phyloP scores from a whole-genome alignment of 2,113 vertebrate genomes.

The Setophaga coronata region DNA sequence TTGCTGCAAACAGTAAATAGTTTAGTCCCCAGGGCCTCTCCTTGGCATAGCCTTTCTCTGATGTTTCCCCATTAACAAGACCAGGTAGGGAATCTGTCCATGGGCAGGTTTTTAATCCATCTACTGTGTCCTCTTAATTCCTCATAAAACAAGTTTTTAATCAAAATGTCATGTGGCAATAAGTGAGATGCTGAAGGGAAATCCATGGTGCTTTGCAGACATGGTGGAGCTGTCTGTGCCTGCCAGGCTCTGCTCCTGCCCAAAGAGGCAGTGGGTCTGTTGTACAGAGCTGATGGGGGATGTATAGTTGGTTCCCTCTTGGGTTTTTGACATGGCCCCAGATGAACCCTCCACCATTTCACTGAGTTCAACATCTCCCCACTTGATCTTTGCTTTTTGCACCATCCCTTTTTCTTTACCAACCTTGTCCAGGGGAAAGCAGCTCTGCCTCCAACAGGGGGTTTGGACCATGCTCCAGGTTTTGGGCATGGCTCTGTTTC shows the following conservation, averaged over 20 bases:
- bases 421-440: fast-evolving
- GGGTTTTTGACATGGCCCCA: background rate
- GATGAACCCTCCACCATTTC: background rate
- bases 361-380: background rate
- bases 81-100: background rate
- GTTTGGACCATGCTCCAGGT: background rate
- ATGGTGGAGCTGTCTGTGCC: background rate
- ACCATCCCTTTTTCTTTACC: background rate
- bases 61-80: background rate
- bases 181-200: background rate
- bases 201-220: background rate
- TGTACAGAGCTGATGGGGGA: background rate
- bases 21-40: background rate
- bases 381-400: background rate
- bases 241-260: background rate
- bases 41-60: background rate
- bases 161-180: background rate
- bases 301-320: fast-evolving
- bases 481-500: background rate
- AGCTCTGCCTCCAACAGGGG: fast-evolving
- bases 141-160: constrained; percentile 48
- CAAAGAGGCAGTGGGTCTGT: background rate
- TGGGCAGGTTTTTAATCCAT: constrained; percentile 4
- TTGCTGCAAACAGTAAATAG: background rate
- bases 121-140: constrained; percentile 9